Conservation (phyloP, 2,797 vertebrate species). For the Orientallactaga sibirica region DNA sequence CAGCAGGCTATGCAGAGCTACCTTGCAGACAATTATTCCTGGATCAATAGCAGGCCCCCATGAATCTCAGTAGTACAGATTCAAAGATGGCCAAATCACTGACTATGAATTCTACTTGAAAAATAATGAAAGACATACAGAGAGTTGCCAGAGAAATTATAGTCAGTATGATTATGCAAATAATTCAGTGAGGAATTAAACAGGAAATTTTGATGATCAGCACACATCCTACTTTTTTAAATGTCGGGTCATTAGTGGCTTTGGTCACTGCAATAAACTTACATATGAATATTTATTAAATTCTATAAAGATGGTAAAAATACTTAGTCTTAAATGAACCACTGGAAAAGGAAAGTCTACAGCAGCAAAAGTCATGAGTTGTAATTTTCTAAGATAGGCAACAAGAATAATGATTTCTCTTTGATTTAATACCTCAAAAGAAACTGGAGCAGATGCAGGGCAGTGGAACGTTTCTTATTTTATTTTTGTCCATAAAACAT, state of each 20-base stretch:
- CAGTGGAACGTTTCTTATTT: constrained; percentile 62
- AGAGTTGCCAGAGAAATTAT: constrained; percentile 22
- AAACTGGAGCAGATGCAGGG: constrained; percentile 42
- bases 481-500: constrained; percentile 63
- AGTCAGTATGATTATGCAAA: constrained; percentile 51
- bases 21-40: not conserved
- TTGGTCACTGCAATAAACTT: constrained; percentile 66
- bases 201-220: constrained; percentile 67
- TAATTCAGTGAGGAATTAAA: constrained; percentile 43
- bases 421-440: constrained; percentile 74
- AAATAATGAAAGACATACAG: constrained; percentile 3
- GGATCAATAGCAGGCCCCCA: not conserved
- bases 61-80: not conserved
- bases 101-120: not conserved
- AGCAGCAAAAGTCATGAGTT: constrained; percentile 67
- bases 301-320: constrained; percentile 69
- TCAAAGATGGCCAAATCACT: not conserved
- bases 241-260: constrained; percentile 61
- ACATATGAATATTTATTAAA: constrained; percentile 69
- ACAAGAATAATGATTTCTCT: constrained; percentile 66
- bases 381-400: constrained; percentile 68
- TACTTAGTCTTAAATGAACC: constrained; percentile 64
- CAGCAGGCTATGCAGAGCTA: not conserved
- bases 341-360: constrained; percentile 60
- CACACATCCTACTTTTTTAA: constrained; percentile 39